Percentiles rank a stretch among this genome's conserved stretches.
Evolutionary conservation across 2,888 invertebrate species (phyloP).

Genomic region (Blastobasis lacticolella): DNA sequence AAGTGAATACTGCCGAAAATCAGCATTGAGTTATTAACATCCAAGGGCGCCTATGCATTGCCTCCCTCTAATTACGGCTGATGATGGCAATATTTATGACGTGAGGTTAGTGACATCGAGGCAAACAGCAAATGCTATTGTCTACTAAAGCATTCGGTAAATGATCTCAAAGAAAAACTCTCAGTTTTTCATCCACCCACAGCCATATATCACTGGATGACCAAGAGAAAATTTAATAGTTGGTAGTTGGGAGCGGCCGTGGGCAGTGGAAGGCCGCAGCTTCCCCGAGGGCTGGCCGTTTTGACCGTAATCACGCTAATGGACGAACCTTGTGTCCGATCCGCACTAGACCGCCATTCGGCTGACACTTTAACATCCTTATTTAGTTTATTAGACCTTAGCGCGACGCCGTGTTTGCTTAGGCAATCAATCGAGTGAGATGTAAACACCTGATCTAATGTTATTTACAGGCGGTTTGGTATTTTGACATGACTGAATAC

Average conservation of each 20-base stretch:
- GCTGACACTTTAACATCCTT: constrained; percentile 50
- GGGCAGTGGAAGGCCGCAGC: constrained; percentile 39
- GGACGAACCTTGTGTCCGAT: constrained; percentile 60
- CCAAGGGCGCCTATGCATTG: too few species aligned
- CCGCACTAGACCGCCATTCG: constrained; percentile 45
- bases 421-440: constrained; percentile 2
- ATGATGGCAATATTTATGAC: too few species aligned
- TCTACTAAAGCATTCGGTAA: too few species aligned
- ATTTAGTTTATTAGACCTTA: constrained; percentile 42
- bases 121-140: too few species aligned
- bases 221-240: constrained; percentile 25
- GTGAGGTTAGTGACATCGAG: too few species aligned
- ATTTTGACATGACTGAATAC: too few species aligned
- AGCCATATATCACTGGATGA: constrained; percentile 13
- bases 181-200: background rate
- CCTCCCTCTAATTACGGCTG: too few species aligned
- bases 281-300: constrained; percentile 48
- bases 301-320: constrained; percentile 70
- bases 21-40: too few species aligned
- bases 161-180: too few species aligned
- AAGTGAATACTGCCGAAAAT: too few species aligned
- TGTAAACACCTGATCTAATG: too few species aligned
- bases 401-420: constrained; percentile 16
- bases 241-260: constrained; percentile 12
- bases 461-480: too few species aligned